Evolutionary conservation across 1,140 invertebrate genomes (phyloP).

Genomic region (Drosophila tristis): DNA sequence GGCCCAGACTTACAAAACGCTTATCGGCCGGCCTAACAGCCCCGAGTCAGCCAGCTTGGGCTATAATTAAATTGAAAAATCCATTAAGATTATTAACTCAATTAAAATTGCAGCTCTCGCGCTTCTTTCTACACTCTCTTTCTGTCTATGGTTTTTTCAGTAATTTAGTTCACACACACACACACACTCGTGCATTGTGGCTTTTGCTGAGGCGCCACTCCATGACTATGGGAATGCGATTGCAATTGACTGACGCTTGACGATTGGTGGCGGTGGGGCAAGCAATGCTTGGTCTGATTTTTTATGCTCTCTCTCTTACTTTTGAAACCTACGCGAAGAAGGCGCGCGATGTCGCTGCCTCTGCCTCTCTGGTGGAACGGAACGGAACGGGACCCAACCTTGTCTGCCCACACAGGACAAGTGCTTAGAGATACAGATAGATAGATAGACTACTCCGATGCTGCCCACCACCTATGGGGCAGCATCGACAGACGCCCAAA

Average conservation of each 20-base stretch:
- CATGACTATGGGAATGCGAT: conserved; percentile 35
- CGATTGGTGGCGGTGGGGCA: background rate
- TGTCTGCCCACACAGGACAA: conserved; percentile 64
- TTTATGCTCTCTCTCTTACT: conserved; percentile 39
- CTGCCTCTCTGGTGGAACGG: background rate
- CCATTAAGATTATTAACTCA: conserved; percentile 77
- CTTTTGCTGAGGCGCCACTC: conserved; percentile 56
- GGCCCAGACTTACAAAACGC: conserved; percentile 11
- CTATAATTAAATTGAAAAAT: conserved; percentile 68
- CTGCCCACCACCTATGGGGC: conserved; percentile 50
- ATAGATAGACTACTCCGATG: conserved; percentile 17
- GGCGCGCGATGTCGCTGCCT: background rate
- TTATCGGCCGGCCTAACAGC: background rate
- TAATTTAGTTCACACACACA: conserved; percentile 57
- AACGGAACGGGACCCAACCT: conserved; percentile 29
- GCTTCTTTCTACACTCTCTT: conserved; percentile 48
- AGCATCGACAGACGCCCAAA: conserved; percentile 54
- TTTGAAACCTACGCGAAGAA: conserved; percentile 49
- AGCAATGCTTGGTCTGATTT: conserved; percentile 64
- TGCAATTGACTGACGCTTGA: conserved; percentile 16
- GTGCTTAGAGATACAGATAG: conserved; percentile 62
- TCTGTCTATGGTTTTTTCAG: conserved; percentile 52
- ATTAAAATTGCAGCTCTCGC: conserved; percentile 56
- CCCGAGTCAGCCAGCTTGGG: conserved; percentile 28
- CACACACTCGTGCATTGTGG: background rate